A percentile compares a stretch with the other conserved stretches of the same genome.
phyloP scores from a whole-genome alignment of 1,140 invertebrate species.

The Brachystomella parvula region DNA sequence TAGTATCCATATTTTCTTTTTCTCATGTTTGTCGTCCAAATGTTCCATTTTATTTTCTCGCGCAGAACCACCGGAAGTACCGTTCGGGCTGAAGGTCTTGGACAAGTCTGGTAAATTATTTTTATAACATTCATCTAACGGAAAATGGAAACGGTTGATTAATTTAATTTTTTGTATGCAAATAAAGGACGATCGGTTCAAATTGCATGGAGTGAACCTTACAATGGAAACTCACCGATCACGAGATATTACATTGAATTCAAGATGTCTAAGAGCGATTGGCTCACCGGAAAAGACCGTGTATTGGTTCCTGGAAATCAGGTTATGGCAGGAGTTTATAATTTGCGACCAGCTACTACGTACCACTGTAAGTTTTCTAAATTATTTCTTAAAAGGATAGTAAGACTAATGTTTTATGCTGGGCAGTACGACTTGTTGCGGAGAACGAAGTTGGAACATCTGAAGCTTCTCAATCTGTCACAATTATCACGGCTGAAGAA shows the following conservation, averaged over 20 bases:
- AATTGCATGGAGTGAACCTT: constrained; percentile 84
- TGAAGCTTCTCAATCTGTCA: constrained; percentile 81
- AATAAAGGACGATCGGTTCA: constrained; percentile 79
- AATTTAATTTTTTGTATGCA: no score
- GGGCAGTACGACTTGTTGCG: constrained; percentile 68
- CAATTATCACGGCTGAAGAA: constrained; percentile 91
- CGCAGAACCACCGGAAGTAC: constrained; percentile 84
- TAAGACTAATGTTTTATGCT: neutral
- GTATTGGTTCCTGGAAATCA: constrained; percentile 76
- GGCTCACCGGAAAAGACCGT: constrained; percentile 70
- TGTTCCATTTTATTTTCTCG: constrained; percentile 13
- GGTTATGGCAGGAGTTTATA: constrained; percentile 77
- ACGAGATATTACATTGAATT: constrained; percentile 86
- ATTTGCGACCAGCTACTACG: constrained; percentile 78
- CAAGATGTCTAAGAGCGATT: constrained; percentile 73
- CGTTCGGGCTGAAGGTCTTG: constrained; percentile 78
- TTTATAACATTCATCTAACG: no score
- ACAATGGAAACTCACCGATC: constrained; percentile 90
- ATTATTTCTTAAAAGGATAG: neutral
- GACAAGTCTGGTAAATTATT: constrained; percentile 89
- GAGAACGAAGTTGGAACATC: constrained; percentile 90
- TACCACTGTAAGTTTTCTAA: constrained; percentile 55
- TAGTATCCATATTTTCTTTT: no score
- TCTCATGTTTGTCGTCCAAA: no score
- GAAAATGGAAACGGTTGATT: no score